A percentile compares a stretch with the other conserved stretches of the same genome.
Conservation (phyloP, 2,888 invertebrate genomes). For the Mesoligia furuncula region DNA sequence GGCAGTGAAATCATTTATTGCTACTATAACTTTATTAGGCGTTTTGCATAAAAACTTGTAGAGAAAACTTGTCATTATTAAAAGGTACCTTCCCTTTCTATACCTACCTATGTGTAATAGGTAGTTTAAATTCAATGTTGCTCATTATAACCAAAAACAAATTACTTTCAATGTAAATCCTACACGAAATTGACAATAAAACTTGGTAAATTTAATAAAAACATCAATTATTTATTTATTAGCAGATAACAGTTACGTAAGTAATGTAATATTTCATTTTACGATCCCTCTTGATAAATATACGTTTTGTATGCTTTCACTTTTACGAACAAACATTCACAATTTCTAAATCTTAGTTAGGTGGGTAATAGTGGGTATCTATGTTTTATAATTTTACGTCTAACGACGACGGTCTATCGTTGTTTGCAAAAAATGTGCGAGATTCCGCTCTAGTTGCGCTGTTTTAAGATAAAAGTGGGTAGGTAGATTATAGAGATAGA, state of each 20-base stretch:
- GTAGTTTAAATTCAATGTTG: conserved; percentile 37
- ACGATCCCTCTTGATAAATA: conserved; percentile 58
- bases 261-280: conserved; percentile 53
- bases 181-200: conserved; percentile 43
- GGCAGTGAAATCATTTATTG: conserved; percentile 31
- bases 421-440: conserved; percentile 60
- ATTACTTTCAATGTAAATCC: conserved; percentile 52
- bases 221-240: conserved; percentile 48
- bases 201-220: conserved; percentile 19
- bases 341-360: conserved; percentile 65
- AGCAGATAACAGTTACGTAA: conserved; percentile 48
- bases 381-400: conserved; percentile 57
- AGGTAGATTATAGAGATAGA: conserved; percentile 1
- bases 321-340: conserved; percentile 72
- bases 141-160: conserved; percentile 18
- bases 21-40: conserved; percentile 41
- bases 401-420: conserved; percentile 16
- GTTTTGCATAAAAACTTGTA: conserved; percentile 15
- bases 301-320: conserved; percentile 70
- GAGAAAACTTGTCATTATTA: conserved; percentile 21
- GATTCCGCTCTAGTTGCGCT: conserved; percentile 70
- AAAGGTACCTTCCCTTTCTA: conserved; percentile 21
- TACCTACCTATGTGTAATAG: neutral
- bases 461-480: conserved; percentile 53
- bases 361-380: conserved; percentile 12